phyloP scores from a whole-genome alignment of 2,888 invertebrate species.

The Cacoxenus indagator region DNA sequence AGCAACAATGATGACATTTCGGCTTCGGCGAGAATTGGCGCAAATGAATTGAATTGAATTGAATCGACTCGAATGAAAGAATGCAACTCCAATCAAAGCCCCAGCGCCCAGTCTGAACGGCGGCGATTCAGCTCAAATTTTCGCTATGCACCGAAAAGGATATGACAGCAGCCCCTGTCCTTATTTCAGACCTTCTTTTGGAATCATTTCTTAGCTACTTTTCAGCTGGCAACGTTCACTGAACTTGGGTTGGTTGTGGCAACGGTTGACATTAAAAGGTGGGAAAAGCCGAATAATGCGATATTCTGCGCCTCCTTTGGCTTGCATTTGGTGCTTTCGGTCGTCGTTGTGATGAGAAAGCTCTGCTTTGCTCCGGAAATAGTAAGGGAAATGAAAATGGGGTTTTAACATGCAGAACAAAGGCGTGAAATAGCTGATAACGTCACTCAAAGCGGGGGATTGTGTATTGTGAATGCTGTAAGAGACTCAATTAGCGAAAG shows the following conservation, averaged over 20 bases:
- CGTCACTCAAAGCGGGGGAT: too few relatives aligned
- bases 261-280: constrained; percentile 68
- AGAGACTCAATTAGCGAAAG: too few relatives aligned
- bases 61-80: background rate
- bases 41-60: constrained; percentile 55
- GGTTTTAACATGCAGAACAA: too few relatives aligned
- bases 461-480: too few relatives aligned
- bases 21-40: constrained; percentile 40
- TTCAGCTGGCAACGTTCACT: constrained; percentile 34
- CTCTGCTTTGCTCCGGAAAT: background rate
- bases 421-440: too few relatives aligned
- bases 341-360: background rate
- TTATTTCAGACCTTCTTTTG: constrained; percentile 23
- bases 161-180: constrained; percentile 46
- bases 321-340: background rate
- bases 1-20: constrained; percentile 61
- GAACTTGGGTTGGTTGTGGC: constrained; percentile 9
- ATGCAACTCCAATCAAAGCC: too few relatives aligned
- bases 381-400: too few relatives aligned
- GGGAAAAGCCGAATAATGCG: constrained; percentile 67
- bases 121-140: too few relatives aligned
- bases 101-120: too few relatives aligned
- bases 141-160: constrained; percentile 52
- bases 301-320: background rate
- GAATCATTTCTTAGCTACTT: constrained; percentile 22